Evolutionary conservation across 2,888 invertebrate species (phyloP).

Genomic region (Pantelozetes paolii): DNA sequence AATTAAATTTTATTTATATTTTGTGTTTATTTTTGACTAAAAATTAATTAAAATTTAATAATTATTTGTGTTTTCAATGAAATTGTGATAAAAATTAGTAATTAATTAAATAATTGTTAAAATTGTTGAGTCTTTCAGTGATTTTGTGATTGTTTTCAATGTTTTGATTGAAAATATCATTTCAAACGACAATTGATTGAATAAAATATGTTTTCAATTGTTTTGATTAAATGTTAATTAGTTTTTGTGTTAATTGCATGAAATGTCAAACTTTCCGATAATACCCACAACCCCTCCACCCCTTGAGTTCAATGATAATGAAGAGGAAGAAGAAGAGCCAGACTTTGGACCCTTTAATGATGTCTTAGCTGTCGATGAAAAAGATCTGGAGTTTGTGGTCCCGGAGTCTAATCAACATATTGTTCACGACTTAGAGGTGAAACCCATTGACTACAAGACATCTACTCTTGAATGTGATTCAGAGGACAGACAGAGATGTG

Average conservation of each 20-base stretch:
- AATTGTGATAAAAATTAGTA: no score
- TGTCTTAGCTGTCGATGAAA: not conserved
- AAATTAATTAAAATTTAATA: no score
- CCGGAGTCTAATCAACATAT: not conserved
- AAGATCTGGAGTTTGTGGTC: not conserved
- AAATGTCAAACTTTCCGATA: slow-evolving; percentile 28
- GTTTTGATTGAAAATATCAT: not conserved
- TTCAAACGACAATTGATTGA: not conserved
- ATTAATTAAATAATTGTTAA: no score
- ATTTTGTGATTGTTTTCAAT: not conserved
- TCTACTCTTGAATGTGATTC: not conserved
- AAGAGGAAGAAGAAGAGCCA: slow-evolving; percentile 9
- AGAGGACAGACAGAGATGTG: not conserved
- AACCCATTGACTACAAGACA: no score
- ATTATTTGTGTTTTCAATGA: no score
- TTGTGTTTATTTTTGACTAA: no score
- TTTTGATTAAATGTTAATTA: not conserved
- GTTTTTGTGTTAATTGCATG: not conserved
- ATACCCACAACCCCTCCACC: slow-evolving; percentile 32
- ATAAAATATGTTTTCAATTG: not conserved
- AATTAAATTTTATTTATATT: no score
- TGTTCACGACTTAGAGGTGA: not conserved
- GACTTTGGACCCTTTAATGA: not conserved
- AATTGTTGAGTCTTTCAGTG: no score
- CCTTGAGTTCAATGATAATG: not conserved